Percentiles rank a stretch among this genome's conserved stretches.
These are phyloP conservation scores for Hydraecia micacea DNA, from an alignment of 2,888 invertebrate genomes.

Conservation along the genomic window DNA sequence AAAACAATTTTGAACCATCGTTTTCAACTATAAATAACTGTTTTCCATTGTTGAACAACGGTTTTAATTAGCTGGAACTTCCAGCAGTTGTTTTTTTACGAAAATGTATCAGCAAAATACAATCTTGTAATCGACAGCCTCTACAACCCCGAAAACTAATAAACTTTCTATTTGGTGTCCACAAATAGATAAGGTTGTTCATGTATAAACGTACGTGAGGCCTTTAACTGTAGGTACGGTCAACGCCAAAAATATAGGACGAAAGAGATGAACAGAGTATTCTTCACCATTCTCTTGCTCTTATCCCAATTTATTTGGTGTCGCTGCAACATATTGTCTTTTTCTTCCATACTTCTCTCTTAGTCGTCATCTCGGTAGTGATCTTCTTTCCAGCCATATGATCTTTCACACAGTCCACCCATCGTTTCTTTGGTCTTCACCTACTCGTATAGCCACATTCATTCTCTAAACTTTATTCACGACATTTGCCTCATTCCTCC, in stretches of 20 bases:
- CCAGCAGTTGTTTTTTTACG: not conserved
- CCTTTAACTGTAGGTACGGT: slow-evolving; percentile 7
- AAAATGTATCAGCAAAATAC: not conserved
- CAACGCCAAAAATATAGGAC: not conserved
- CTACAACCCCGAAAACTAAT: slow-evolving; percentile 22
- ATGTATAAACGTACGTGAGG: slow-evolving; percentile 15
- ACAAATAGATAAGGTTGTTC: slow-evolving; percentile 30
- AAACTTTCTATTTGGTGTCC: slow-evolving; percentile 44
- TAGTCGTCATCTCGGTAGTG: too few relatives aligned
- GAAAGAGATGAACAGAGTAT: not conserved
- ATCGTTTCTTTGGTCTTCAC: too few relatives aligned
- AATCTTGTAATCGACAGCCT: slow-evolving; percentile 18
- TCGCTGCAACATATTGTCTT: too few relatives aligned
- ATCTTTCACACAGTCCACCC: too few relatives aligned
- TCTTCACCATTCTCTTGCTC: too few relatives aligned
- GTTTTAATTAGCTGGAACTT: not conserved
- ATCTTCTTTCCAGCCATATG: too few relatives aligned
- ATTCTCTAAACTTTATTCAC: too few relatives aligned
- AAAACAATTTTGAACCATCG: not conserved
- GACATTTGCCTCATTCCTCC: not conserved
- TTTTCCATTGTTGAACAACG: not conserved
- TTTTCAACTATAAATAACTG: too few relatives aligned
- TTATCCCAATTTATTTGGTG: too few relatives aligned
- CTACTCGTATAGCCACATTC: too few relatives aligned
- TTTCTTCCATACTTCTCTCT: too few relatives aligned